Percentiles rank a stretch among this genome's conserved stretches.
phyloP scores from a whole-genome alignment of 1,140 invertebrate genomes.

The Drosophila willistoni region DNA sequence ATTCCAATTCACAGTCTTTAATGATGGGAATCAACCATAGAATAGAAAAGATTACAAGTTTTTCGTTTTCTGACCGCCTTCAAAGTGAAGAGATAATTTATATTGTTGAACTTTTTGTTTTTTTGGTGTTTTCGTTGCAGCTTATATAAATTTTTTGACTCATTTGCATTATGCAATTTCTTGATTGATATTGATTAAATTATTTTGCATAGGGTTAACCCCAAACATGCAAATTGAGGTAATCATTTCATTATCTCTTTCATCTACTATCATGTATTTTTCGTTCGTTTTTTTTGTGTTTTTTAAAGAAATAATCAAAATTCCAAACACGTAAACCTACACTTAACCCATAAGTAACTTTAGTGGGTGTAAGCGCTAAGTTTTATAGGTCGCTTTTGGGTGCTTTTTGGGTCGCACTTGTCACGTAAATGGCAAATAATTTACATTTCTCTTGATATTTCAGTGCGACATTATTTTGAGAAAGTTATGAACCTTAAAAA shows the following conservation, averaged over 20 bases:
- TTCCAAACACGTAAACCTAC: constrained; percentile 53
- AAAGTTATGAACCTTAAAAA: constrained; percentile 69
- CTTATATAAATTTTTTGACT: neutral
- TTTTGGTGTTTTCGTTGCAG: neutral
- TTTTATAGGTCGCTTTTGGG: constrained; percentile 53
- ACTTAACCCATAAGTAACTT: constrained; percentile 40
- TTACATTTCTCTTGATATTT: constrained; percentile 55
- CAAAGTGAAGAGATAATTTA: neutral
- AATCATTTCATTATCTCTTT: constrained; percentile 47
- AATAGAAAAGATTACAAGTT: neutral
- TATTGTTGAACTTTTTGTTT: neutral
- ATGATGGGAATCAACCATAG: constrained; percentile 35
- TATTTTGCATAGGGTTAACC: constrained; percentile 48
- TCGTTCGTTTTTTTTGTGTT: constrained; percentile 22
- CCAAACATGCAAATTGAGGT: constrained; percentile 55
- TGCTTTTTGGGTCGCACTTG: constrained; percentile 60
- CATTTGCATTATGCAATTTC: constrained; percentile 38
- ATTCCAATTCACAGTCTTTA: neutral
- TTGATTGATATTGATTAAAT: constrained; percentile 45
- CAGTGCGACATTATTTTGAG: constrained; percentile 40
- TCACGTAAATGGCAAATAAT: constrained; percentile 50
- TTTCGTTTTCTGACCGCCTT: neutral
- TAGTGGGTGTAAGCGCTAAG: constrained; percentile 4
- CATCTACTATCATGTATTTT: constrained; percentile 34
- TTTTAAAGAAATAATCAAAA: constrained; percentile 45